These are phyloP conservation scores for Copsychus sechellarum DNA, from an alignment of 2,113 vertebrate genomes.

Conservation along the genomic window DNA sequence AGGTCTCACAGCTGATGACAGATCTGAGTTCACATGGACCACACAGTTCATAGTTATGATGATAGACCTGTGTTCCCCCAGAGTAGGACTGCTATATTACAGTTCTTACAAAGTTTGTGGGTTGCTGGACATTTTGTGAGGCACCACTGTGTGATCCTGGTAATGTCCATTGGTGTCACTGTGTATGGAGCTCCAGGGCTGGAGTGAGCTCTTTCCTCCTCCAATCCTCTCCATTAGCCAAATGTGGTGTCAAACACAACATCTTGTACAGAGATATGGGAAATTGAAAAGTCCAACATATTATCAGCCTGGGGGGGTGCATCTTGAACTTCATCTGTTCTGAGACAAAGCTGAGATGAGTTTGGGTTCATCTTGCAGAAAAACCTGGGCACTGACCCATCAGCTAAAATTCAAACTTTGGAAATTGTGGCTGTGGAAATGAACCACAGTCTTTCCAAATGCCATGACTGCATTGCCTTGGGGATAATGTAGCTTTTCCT, in stretches of 20 bases:
- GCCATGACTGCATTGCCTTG: neutral
- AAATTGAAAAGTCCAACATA: neutral
- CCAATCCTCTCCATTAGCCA: rapidly evolving
- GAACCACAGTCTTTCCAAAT: neutral
- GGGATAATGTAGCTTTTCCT: neutral
- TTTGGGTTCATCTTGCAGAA: neutral
- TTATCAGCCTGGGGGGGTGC: neutral
- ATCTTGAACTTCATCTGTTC: neutral
- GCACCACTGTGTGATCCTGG: neutral
- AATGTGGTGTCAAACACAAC: neutral
- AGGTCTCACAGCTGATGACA: neutral
- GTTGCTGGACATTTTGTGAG: neutral
- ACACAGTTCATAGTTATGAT: neutral
- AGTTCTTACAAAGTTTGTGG: neutral
- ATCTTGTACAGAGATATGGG: neutral
- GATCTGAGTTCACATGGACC: neutral
- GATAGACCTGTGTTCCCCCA: neutral
- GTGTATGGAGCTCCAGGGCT: neutral
- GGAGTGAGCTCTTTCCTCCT: neutral
- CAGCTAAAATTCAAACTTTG: neutral
- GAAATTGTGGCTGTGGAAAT: neutral
- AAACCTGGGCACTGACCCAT: neutral
- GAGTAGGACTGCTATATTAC: neutral
- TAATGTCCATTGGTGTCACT: neutral
- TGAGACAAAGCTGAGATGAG: neutral